Base-by-base conservation (phyloP, 1,140 invertebrate species). In the Aphidius ervi region DNA sequence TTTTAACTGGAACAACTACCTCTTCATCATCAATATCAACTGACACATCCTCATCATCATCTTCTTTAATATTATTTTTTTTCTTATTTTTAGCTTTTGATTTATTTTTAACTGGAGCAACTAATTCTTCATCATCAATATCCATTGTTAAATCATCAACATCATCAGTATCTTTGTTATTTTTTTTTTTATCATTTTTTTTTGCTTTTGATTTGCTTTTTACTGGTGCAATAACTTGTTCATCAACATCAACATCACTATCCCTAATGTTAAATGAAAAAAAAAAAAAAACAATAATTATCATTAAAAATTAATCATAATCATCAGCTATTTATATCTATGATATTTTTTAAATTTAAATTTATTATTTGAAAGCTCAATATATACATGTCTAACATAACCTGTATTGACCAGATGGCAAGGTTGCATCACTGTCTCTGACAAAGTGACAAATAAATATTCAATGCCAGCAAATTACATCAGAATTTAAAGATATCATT, bases 71-170 rank as follows among this genome's bases (percentile, higher is more conserved):
- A 2, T 43, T 7, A 8, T 10, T 8, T 43, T 8, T 8, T 43
- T 43, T 43, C 5, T 43, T 8, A 43, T 43, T 7, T 7, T 8
- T 8, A 1, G 42, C 9, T 43, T 43, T 8, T 43, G 7, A 10
- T 43, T 43, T 43, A 5, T 5, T 43, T 43, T 10, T 43, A 7
- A 8, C 42, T 31, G 23, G 23, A 3, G 79, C 75, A 68, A 82
- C 82, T 59, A 77, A 71, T 50, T 75, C 76, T 42, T 78, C 78
- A 58, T 82, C 81, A 64, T 83, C 82, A 47, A 77, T 74, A 63
- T 84, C 82, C 70, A 31, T 31, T n/a, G 9, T 8, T 5, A 20
- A 31, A 20, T 47, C 5, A n/a, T 46, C 2, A n/a, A 5, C 5
- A 23, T 4, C 4, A 31, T 23, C 16, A 31, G 16, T 20, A 43